These are phyloP conservation scores for Rhinogobio ventralis DNA, from an alignment of 2,797 vertebrate genomes.

Conservation along the genomic window DNA sequence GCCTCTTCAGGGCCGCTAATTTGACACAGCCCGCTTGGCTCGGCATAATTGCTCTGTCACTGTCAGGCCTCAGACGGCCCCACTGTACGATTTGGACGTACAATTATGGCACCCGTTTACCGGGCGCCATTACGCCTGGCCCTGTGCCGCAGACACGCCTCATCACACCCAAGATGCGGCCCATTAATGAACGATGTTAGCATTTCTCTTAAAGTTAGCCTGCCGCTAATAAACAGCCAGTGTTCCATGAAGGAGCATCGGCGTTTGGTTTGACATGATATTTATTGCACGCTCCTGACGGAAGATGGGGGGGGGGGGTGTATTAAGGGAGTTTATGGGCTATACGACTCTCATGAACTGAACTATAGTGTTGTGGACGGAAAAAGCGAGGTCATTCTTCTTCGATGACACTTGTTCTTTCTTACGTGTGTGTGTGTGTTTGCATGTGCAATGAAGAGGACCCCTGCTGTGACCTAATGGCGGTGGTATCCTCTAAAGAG, in stretches of 20 bases:
- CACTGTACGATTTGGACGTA: slow-evolving; percentile 95
- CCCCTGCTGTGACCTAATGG: slow-evolving; percentile 82
- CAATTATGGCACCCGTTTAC: slow-evolving; percentile 99
- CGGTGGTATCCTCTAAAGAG: slow-evolving; percentile 73
- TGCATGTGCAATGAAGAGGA: slow-evolving; percentile 68
- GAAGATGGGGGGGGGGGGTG: slow-evolving; percentile 68
- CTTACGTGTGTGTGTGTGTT: slow-evolving; percentile 28
- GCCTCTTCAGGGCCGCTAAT: slow-evolving; percentile 92
- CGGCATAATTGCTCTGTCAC: slow-evolving; percentile 99
- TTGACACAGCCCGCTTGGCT: slow-evolving; percentile 99
- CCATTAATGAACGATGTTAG: slow-evolving; percentile 99
- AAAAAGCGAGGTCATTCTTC: slow-evolving; percentile 59
- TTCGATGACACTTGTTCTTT: slow-evolving; percentile 69
- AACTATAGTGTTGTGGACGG: slow-evolving; percentile 43
- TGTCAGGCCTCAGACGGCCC: slow-evolving; percentile 90
- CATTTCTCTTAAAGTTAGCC: slow-evolving; percentile 99
- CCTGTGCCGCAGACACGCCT: slow-evolving; percentile 92
- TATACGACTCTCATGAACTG: slow-evolving; percentile 46
- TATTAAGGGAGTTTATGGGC: slow-evolving; percentile 56
- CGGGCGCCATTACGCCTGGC: slow-evolving; percentile 89
- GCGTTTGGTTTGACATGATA: slow-evolving; percentile 95
- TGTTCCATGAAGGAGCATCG: slow-evolving; percentile 99
- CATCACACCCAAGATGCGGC: slow-evolving; percentile 98
- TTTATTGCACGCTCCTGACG: slow-evolving; percentile 95
- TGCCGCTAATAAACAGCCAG: slow-evolving; percentile 99